A percentile compares a stretch with the other conserved stretches of the same genome.
Evolutionary conservation across 2,888 invertebrate species (phyloP).

Genomic region (Platypus cylindrus): DNA sequence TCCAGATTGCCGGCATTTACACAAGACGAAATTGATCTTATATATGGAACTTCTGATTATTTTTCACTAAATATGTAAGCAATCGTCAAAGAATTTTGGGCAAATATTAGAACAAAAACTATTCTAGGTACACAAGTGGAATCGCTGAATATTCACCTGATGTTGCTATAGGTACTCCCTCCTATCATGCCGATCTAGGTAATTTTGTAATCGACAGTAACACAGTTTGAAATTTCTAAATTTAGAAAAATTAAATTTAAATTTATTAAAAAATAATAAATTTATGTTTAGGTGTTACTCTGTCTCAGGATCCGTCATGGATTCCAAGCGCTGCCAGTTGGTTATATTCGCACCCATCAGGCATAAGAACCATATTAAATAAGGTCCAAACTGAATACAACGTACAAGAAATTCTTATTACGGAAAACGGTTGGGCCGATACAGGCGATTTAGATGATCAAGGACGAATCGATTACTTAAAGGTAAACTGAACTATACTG

Average conservation of each 20-base stretch:
- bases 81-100: too few relatives aligned
- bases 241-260: too few relatives aligned
- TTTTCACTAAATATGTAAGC: conserved; percentile 11
- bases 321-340: neutral
- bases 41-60: conserved; percentile 52
- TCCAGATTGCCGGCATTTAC: conserved; percentile 53
- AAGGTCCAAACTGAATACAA: neutral
- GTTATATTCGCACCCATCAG: neutral
- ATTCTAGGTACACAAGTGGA: neutral
- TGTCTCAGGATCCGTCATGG: neutral
- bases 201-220: too few relatives aligned
- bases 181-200: too few relatives aligned
- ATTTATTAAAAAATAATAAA: too few relatives aligned
- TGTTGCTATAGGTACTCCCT: neutral
- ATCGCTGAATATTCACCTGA: neutral
- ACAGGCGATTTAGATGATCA: neutral
- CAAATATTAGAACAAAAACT: neutral
- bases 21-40: conserved; percentile 42
- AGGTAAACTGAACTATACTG: neutral
- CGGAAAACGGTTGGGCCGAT: neutral
- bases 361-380: neutral
- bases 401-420: neutral
- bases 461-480: neutral
- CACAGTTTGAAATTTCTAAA: too few relatives aligned
- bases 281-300: neutral